Percentiles rank a stretch among this genome's conserved stretches.
Evolutionary conservation across 2,888 invertebrate genomes (phyloP).

Genomic region (Disparrhopalites patrizii): DNA sequence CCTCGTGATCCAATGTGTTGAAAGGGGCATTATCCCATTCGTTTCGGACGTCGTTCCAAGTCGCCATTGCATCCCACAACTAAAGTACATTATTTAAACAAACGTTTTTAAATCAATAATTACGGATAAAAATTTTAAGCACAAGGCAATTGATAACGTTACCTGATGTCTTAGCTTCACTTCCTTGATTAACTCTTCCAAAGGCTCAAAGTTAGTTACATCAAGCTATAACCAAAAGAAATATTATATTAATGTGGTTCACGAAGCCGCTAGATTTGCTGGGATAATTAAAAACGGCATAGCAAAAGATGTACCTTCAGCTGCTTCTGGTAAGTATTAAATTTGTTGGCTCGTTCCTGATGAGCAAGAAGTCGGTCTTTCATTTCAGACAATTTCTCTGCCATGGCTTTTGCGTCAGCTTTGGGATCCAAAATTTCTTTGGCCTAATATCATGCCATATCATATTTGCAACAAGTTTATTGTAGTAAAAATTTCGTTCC

Average conservation of each 20-base stretch:
- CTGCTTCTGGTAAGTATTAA: constrained; percentile 75
- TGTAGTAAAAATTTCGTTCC: no score
- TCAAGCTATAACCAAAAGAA: constrained; percentile 61
- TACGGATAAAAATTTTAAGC: constrained; percentile 64
- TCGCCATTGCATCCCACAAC: constrained; percentile 72
- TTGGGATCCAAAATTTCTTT: constrained; percentile 68
- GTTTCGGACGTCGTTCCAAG: constrained; percentile 66
- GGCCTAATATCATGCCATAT: constrained; percentile 54
- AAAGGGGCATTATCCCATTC: constrained; percentile 66
- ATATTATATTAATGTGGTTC: no score
- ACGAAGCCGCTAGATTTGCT: no score
- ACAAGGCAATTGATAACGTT: constrained; percentile 66
- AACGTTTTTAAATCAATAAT: neutral
- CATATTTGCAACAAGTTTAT: no score
- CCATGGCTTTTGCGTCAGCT: constrained; percentile 65
- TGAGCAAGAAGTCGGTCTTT: constrained; percentile 62
- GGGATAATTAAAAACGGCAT: no score
- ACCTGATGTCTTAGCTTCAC: constrained; percentile 73
- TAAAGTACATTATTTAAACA: constrained; percentile 49
- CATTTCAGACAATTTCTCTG: constrained; percentile 62
- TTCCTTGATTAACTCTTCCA: constrained; percentile 74
- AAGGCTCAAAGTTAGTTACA: constrained; percentile 72
- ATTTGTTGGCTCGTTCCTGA: constrained; percentile 67
- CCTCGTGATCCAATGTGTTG: constrained; percentile 66
- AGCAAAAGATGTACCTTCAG: constrained; percentile 62